Percentiles rank a stretch among this genome's conserved stretches.
Conservation (phyloP, 2,797 vertebrate species). For the Sebastolobus altivelis region DNA sequence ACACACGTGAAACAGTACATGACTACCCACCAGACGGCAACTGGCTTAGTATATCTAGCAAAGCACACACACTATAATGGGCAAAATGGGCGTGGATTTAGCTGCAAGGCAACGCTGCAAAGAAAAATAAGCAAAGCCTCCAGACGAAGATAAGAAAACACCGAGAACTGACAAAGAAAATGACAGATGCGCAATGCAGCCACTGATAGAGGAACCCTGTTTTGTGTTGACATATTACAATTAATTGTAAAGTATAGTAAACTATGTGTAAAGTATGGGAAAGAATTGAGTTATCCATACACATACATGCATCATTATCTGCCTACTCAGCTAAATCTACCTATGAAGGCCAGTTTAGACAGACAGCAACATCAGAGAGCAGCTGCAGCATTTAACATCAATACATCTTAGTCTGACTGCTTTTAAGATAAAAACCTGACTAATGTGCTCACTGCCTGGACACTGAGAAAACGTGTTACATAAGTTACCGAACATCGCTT, state of each 20-base stretch:
- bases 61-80: slow-evolving; percentile 39
- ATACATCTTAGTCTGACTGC: not conserved
- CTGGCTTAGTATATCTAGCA: slow-evolving; percentile 29
- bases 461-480: slow-evolving; percentile 37
- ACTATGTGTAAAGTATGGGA: slow-evolving; percentile 25
- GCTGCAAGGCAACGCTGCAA: slow-evolving; percentile 18
- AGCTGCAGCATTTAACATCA: slow-evolving; percentile 9
- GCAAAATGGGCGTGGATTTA: slow-evolving; percentile 29
- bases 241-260: not conserved
- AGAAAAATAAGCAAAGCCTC: slow-evolving; percentile 40
- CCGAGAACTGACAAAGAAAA: slow-evolving; percentile 46
- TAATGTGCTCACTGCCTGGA: slow-evolving; percentile 13
- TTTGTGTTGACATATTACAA: slow-evolving; percentile 23
- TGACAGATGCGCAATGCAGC: slow-evolving; percentile 50
- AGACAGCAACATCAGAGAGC: not conserved
- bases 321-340: not conserved
- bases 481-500: slow-evolving; percentile 45
- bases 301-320: not conserved
- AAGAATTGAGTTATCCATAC: slow-evolving; percentile 14
- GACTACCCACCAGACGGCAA: slow-evolving; percentile 19
- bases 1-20: slow-evolving; percentile 18
- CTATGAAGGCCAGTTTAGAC: slow-evolving; percentile 1
- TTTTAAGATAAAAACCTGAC: slow-evolving; percentile 15
- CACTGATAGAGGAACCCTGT: slow-evolving; percentile 8
- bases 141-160: slow-evolving; percentile 47